These are phyloP conservation scores for Leucophenga maculata DNA, from an alignment of 2,888 invertebrate genomes.

Conservation along the genomic window DNA sequence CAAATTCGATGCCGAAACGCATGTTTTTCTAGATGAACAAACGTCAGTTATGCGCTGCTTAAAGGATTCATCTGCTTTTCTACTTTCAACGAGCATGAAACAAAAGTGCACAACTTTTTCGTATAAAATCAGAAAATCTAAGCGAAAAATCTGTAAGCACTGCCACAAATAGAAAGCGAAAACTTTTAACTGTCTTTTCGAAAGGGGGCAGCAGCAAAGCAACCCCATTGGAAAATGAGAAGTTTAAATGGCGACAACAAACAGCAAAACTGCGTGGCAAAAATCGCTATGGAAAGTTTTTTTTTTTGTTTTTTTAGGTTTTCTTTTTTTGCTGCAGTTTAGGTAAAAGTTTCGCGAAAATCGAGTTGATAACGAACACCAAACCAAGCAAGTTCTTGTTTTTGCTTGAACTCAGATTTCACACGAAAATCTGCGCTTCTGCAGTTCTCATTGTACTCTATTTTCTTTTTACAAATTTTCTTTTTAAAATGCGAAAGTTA, in stretches of 20 bases:
- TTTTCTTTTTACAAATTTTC: not conserved
- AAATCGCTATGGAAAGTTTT: too few species aligned
- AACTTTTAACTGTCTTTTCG: constrained; percentile 1
- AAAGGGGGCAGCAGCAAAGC: constrained; percentile 3
- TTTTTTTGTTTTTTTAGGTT: too few species aligned
- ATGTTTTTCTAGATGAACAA: constrained; percentile 7
- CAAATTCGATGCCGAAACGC: not conserved
- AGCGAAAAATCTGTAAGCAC: not conserved
- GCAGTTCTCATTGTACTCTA: not conserved
- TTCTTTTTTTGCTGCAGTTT: not conserved
- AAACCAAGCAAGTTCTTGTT: not conserved
- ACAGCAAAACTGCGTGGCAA: not conserved
- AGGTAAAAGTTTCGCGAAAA: constrained; percentile 16
- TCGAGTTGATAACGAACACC: constrained; percentile 19
- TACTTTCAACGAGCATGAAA: too few species aligned
- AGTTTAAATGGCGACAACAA: not conserved
- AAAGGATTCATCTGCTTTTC: not conserved
- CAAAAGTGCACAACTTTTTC: too few species aligned
- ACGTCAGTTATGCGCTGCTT: constrained; percentile 19
- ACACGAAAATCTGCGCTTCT: constrained; percentile 6
- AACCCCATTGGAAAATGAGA: constrained; percentile 22
- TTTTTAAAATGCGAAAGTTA: constrained; percentile 19
- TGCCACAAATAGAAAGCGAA: not conserved
- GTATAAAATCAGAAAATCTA: not conserved
- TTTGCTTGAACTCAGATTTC: constrained; percentile 6